Conservation (phyloP, 2,888 invertebrate genomes). For the Lasiommata megera region DNA sequence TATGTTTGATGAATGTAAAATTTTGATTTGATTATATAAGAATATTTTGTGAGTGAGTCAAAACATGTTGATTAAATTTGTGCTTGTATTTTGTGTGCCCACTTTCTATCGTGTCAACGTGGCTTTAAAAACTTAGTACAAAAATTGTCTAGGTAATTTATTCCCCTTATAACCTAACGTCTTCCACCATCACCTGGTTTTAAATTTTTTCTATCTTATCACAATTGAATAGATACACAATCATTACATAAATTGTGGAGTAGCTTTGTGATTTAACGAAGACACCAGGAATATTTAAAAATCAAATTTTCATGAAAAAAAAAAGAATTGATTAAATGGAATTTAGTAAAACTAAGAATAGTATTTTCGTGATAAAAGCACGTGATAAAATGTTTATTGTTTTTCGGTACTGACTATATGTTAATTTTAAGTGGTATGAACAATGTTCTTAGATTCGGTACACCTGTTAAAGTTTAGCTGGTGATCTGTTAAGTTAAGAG, state of each 20-base stretch:
- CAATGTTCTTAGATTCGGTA: constrained; percentile 77
- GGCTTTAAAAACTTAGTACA: constrained; percentile 2
- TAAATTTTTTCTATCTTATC: constrained; percentile 12
- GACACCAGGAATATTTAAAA: constrained; percentile 4
- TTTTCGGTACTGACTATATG: constrained; percentile 77
- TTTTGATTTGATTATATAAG: too few species aligned
- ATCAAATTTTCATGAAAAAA: constrained; percentile 15
- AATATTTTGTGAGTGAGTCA: too few species aligned
- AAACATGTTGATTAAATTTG: too few species aligned
- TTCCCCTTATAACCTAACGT: constrained; percentile 16
- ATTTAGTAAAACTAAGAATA: constrained; percentile 75
- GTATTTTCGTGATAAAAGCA: constrained; percentile 78
- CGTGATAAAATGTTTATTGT: constrained; percentile 75
- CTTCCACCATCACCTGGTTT: constrained; percentile 24
- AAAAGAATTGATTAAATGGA: constrained; percentile 68
- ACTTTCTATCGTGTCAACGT: background rate
- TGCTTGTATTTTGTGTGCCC: background rate
- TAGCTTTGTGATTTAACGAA: constrained; percentile 16
- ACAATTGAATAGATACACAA: constrained; percentile 5
- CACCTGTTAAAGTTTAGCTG: constrained; percentile 76
- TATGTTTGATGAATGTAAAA: too few species aligned
- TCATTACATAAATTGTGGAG: constrained; percentile 1
- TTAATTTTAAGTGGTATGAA: constrained; percentile 77
- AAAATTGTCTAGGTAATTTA: background rate
- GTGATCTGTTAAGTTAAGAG: constrained; percentile 75